phyloP scores from a whole-genome alignment of 2,113 vertebrate species.

The Choloepus hoffmanni region DNA sequence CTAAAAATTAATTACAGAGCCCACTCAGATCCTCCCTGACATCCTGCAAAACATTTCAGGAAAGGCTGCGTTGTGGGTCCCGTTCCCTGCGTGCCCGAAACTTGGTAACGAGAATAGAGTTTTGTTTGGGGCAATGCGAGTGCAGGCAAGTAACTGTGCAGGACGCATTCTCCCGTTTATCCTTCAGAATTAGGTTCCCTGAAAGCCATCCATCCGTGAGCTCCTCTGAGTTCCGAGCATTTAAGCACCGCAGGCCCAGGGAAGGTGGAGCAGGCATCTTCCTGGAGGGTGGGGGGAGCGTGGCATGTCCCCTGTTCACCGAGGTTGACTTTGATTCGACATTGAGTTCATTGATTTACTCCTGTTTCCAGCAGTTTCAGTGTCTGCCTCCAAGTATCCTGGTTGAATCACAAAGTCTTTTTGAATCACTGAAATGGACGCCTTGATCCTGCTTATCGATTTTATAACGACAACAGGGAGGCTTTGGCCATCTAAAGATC shows the following conservation, averaged over 20 bases:
- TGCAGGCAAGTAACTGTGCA: neutral
- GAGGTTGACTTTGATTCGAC: slow-evolving; percentile 27
- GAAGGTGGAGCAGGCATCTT: accelerated
- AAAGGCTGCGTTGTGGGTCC: neutral
- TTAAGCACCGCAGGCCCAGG: neutral
- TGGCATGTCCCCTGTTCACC: neutral
- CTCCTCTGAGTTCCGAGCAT: neutral
- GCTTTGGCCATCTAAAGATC: neutral
- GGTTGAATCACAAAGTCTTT: neutral
- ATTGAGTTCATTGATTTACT: slow-evolving; percentile 6
- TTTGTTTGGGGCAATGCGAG: neutral
- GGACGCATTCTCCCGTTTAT: neutral
- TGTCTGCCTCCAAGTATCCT: neutral
- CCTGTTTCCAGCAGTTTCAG: neutral
- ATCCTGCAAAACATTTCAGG: neutral
- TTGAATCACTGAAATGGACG: neutral
- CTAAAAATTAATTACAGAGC: neutral
- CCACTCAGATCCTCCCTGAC: neutral
- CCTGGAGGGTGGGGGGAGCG: neutral
- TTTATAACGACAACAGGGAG: neutral
- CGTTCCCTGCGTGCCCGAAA: accelerated
- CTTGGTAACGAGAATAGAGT: neutral
- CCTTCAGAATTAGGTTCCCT: neutral
- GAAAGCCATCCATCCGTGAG: neutral
- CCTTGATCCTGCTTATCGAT: neutral